phyloP scores from a whole-genome alignment of 2,888 invertebrate genomes.

The Anthophora plumipes region DNA sequence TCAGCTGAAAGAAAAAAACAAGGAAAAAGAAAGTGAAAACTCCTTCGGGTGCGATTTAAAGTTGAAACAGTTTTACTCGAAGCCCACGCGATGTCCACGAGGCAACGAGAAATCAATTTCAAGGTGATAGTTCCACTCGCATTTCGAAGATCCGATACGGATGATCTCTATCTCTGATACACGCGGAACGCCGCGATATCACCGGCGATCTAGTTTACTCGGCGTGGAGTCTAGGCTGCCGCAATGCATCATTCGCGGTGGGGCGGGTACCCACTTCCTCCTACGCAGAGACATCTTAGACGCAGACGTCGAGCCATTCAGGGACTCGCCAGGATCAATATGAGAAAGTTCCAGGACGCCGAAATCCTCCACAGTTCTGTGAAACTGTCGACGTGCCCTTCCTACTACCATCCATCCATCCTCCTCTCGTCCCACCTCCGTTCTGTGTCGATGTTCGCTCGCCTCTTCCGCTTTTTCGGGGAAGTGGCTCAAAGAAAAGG shows the following conservation, averaged over 20 bases:
- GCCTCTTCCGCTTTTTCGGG: constrained; percentile 6
- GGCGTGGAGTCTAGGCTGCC: constrained; percentile 53
- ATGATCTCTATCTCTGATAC: background rate
- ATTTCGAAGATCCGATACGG: background rate
- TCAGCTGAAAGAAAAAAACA: too few relatives aligned
- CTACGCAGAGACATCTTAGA: constrained; percentile 59
- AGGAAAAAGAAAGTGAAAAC: too few relatives aligned
- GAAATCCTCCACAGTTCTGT: constrained; percentile 50
- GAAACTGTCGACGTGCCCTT: constrained; percentile 42
- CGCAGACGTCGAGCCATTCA: constrained; percentile 67
- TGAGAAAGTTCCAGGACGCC: constrained; percentile 59
- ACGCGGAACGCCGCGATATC: constrained; percentile 20
- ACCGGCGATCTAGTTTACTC: constrained; percentile 39
- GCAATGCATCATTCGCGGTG: constrained; percentile 72
- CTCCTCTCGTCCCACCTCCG: background rate
- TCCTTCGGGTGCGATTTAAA: background rate
- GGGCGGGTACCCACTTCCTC: constrained; percentile 36
- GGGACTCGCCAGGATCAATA: constrained; percentile 65
- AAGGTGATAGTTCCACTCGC: background rate
- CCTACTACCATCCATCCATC: background rate
- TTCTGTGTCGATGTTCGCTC: background rate
- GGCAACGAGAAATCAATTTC: background rate
- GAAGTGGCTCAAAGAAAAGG: constrained; percentile 12
- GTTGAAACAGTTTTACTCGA: background rate
- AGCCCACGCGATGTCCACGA: background rate